Base-by-base conservation (phyloP, 2,797 vertebrate genomes). In the Tarsius wallacei region DNA sequence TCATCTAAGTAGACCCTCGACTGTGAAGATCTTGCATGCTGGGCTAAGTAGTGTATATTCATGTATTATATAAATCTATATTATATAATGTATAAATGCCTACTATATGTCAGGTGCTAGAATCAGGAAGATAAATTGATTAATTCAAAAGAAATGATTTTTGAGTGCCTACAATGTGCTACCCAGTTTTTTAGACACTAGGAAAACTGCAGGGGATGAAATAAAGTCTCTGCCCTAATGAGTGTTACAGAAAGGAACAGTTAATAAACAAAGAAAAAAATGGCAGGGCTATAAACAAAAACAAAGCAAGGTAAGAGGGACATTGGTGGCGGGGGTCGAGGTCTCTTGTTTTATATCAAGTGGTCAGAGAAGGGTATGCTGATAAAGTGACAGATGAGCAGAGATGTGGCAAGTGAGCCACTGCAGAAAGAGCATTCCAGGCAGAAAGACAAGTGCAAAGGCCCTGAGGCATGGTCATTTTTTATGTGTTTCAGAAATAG, bases 61-160 rank as follows among this genome's bases (percentile, higher is more conserved):
- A 36, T 3, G 12, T 28, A 21, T 15, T 59, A 10, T 51, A 82
- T 14, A 42, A 68, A n/a, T 47, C 12, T 36, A 16, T n/a, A 53
- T 76, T 33, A 51, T 8, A 22, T 49, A 55, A 28, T 13, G 42
- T 42, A 33, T 36, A 61, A 61, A 33, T 95, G 63, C 4, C n/a
- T 21, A 33, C 61, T 61, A 11, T 22, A 70, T 4, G 24, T 51
- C 70, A 81, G 49, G 47, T 66, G n/a, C n/a, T 19, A 26, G 73
- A 91, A 24, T 70, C 10, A 86, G 14, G 85, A 76, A 92, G 47
- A 84, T 36, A 87, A 83, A 51, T 57, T 74, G 10, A 77, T 24
- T 70, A 13, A 49, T 77, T 93, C 83, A 59, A 36, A 87, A 81
- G 80, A 78, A 81, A 80, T 66, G 19, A 57, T 68, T 85, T 76